Evolutionary conservation across 1,140 invertebrate species (phyloP).

Genomic region (Hypothenemus hampei): DNA sequence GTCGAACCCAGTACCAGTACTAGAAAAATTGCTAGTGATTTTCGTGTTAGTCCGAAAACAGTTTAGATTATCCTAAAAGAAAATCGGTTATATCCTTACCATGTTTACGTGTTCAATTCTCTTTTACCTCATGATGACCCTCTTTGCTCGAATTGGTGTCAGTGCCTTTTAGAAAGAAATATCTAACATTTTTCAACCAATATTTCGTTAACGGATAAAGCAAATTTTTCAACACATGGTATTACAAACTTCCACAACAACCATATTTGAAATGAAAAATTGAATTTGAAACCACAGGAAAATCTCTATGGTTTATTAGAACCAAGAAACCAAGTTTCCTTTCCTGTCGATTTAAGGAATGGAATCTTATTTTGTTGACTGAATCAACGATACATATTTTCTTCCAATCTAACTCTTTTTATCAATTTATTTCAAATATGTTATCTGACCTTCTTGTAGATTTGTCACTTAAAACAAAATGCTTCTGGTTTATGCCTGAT

Average conservation of each 20-base stretch:
- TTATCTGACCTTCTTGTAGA: background rate
- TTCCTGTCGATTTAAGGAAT: no score
- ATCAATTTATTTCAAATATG: background rate
- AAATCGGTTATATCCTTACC: background rate
- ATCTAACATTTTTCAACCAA: background rate
- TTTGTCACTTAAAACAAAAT: background rate
- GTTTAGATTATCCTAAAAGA: background rate
- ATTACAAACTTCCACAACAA: no score
- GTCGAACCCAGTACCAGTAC: background rate
- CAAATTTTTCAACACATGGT: no score
- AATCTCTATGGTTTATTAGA: no score
- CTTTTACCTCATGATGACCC: background rate
- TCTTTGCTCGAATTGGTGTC: background rate
- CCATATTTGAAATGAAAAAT: no score
- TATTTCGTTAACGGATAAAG: background rate
- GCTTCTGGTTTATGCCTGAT: no score
- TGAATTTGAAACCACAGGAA: no score
- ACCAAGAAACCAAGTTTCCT: background rate
- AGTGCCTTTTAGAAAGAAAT: background rate
- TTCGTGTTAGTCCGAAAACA: background rate
- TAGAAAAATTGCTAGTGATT: background rate
- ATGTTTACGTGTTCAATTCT: background rate
- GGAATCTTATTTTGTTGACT: no score
- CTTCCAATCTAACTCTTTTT: no score
- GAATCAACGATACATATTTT: no score